Evolutionary conservation across 53 echinoderm and acorn worm species (phyloP), one percentile per base, ranked within the genome.

Genomic region (Echinometra lucunter): DNA sequence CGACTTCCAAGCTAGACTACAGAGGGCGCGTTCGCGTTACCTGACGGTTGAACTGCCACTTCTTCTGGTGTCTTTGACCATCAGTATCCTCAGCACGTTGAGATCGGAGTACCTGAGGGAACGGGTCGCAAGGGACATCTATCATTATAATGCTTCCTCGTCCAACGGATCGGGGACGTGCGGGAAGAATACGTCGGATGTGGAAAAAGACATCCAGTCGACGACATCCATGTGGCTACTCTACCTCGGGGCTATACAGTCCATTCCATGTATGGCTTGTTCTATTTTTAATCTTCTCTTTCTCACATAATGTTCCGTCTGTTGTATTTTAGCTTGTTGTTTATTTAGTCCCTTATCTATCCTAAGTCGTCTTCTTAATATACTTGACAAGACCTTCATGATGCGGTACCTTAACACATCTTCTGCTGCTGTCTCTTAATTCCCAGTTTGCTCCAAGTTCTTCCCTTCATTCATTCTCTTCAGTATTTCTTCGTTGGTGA

Each of bases 1-100:
- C 2, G 30, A n/a, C 85, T 85, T 85, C 28, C 45, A 89, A 37
- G 63, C 6, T 56, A 19, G 30, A 7, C 87, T 94, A 0, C n/a
- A 94, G 94, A 94, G 94, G 85, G 94, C 94, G 94, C 94, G 94
- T 45, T 83, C 63, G 4, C 83, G 94, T 4, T 85, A 83, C 94
- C 8, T 94, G 9, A 94, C 94, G 63, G 94, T 94, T 12, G 94
- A 94, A 60, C 6, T 94, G 37, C 94, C 94, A 27, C 42, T 94
- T n/a, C 25, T 83, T 21, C 60, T 94, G 12, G 27, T 63, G 44
- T 3, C 63, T 25, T 60, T 94, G 94, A 44, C 44, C 58, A 9
- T 83, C 0, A 83, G 94, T 25, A 83, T 94, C 25, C 45, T 83
- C 23, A 28, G 37, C 63, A 94, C 94, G 60, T 28, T 63, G 85